Percentiles rank a stretch among this genome's conserved stretches.
These are phyloP conservation scores for Deroplatys truncata DNA, from an alignment of 2,888 invertebrate genomes.

Conservation along the genomic window DNA sequence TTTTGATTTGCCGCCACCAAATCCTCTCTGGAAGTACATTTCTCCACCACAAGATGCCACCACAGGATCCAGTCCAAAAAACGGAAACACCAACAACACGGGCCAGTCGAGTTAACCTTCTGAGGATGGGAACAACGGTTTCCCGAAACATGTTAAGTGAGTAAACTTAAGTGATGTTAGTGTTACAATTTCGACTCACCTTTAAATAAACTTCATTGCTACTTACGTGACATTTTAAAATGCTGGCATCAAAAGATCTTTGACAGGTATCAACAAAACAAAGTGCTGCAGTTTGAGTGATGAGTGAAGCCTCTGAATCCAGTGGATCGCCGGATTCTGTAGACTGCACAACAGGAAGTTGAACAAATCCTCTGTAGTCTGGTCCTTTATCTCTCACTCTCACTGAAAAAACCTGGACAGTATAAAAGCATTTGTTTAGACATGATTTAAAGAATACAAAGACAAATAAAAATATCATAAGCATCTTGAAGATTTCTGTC, in stretches of 20 bases:
- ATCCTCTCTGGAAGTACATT: no score
- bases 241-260: constrained; percentile 51
- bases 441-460: neutral
- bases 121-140: no score
- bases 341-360: constrained; percentile 46
- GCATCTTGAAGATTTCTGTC: no score
- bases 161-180: no score
- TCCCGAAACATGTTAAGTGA: no score
- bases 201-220: no score
- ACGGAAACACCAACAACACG: no score
- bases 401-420: constrained; percentile 59
- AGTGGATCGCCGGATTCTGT: constrained; percentile 33
- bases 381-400: constrained; percentile 63
- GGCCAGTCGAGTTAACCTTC: no score
- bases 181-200: no score
- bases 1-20: no score
- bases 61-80: no score
- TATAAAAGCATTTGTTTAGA: neutral
- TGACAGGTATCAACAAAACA: constrained; percentile 58
- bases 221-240: constrained; percentile 52
- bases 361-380: constrained; percentile 71
- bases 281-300: constrained; percentile 46
- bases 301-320: constrained; percentile 41
- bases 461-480: neutral
- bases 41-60: no score